Evolutionary conservation across 2,113 vertebrate genomes (phyloP).

Genomic region (Megalops atlanticus): DNA sequence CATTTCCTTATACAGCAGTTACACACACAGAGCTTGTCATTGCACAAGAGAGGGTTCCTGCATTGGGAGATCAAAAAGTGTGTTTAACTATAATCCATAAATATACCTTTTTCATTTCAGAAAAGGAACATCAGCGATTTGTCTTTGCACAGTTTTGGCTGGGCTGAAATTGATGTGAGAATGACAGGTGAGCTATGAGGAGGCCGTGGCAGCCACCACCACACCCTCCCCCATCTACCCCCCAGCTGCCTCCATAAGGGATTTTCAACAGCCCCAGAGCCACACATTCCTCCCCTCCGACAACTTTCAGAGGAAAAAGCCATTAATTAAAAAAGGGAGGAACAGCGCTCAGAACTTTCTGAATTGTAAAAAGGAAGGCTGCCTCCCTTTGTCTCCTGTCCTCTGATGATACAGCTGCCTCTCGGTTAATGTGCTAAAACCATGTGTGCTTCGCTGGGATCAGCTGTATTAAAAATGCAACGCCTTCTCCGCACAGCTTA

Average conservation of each 20-base stretch:
- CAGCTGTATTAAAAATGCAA: constrained; percentile 50
- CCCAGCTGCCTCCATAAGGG: not conserved
- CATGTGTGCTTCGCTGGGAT: constrained; percentile 42
- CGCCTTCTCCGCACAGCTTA: constrained; percentile 45
- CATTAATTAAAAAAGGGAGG: constrained; percentile 47
- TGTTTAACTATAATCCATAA: constrained; percentile 43
- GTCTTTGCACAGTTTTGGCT: constrained; percentile 43
- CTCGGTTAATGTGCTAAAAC: constrained; percentile 46
- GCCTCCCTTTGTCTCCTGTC: constrained; percentile 34
- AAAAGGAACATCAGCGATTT: constrained; percentile 42
- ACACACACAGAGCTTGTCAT: constrained; percentile 38
- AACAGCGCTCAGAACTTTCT: constrained; percentile 37
- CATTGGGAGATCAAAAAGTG: constrained; percentile 36
- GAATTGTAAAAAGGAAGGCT: constrained; percentile 32
- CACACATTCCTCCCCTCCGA: constrained; percentile 30
- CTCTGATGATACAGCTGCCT: constrained; percentile 43
- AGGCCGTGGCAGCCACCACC: too few species aligned
- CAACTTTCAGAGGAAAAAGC: constrained; percentile 30
- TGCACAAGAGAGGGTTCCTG: constrained; percentile 30
- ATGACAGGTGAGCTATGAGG: constrained; percentile 52
- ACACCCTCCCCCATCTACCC: too few species aligned
- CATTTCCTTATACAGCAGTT: constrained; percentile 27
- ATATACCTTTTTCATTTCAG: constrained; percentile 46
- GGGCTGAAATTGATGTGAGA: constrained; percentile 42
- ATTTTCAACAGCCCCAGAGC: constrained; percentile 25